Evolutionary conservation across 2,888 invertebrate species (phyloP).

Genomic region (Chalcosyrphus nemorum): DNA sequence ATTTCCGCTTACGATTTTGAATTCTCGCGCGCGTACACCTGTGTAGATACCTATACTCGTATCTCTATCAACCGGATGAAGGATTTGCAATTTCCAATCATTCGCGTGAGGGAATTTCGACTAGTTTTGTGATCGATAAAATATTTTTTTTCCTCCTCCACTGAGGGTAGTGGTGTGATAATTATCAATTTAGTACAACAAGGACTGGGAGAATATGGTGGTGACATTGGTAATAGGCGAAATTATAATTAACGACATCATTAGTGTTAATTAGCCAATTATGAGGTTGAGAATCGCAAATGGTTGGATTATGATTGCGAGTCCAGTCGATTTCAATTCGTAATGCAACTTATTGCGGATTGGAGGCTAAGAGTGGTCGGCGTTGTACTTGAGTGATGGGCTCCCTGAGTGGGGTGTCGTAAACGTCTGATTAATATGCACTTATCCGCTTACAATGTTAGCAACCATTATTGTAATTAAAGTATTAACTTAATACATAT

Average conservation of each 20-base stretch:
- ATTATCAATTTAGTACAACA: slow-evolving; percentile 23
- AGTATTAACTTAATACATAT: neutral
- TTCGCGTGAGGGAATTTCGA: slow-evolving; percentile 27
- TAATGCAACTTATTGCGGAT: neutral
- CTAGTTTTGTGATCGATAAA: slow-evolving; percentile 16
- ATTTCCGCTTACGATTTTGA: slow-evolving; percentile 43
- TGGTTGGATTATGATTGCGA: slow-evolving; percentile 47
- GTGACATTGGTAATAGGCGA: slow-evolving; percentile 45
- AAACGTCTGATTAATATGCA: slow-evolving; percentile 6
- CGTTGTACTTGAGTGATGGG: neutral
- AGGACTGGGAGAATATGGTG: slow-evolving; percentile 8
- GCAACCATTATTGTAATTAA: neutral
- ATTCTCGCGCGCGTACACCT: neutral
- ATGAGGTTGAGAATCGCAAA: slow-evolving; percentile 29
- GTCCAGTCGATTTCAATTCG: slow-evolving; percentile 29
- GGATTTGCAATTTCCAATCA: slow-evolving; percentile 57
- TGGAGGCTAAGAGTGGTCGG: too few relatives aligned
- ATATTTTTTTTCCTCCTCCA: neutral
- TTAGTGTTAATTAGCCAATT: slow-evolving; percentile 59
- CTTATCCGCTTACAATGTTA: slow-evolving; percentile 9
- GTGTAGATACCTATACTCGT: slow-evolving; percentile 20
- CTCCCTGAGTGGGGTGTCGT: neutral
- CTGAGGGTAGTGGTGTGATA: neutral
- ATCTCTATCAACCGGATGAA: neutral
- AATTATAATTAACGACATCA: slow-evolving; percentile 63